Base-by-base conservation (phyloP, 1,140 invertebrate species). In the Bombus consobrinus region DNA sequence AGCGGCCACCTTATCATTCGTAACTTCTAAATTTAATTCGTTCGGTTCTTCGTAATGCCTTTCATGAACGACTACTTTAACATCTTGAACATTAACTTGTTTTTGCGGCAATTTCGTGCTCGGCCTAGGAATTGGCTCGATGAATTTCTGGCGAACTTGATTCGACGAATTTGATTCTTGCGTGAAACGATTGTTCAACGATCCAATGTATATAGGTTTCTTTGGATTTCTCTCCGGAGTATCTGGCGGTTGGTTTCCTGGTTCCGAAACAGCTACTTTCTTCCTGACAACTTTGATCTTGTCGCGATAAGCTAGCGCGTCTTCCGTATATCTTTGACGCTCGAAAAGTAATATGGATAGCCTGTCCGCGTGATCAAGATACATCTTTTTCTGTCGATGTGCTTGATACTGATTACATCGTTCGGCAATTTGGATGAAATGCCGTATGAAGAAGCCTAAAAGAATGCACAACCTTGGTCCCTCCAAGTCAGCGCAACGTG, bases 351-450 rank as follows among this genome's bases (percentile, higher is more conserved):
- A 92, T 71, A 95, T 95, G 39, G 96, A 96, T 6, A 98, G 94
- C 78, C 97, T 95, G 78, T 96, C 96, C 1, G 97, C 96, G 87
- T 98, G 97, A 74, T 97, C 95, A 22, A 98, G 92, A 86, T 97
- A 98, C 37, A 97, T 95, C 3, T 96, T 93, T 47, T 96, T 96
- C 89, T 97, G 96, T 71, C 94, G 93, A 39, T 95, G 93, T 3
- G 96, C 95, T 32, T 96, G 95, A 80, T 97, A 96, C 75, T 96
- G 95, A 79, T 96, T 95, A 88, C 96, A 96, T 41, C 94, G 95
- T 73, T 96, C 94, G 3, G 96, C 96, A 94, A 97, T 97, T 77
- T 96, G 94, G 32, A 97, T 95, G 84, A 97, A 97, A 87, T 97
- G 97, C 32, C 96, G 92, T 59, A 97, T 96, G 86, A 98, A 97